Conservation (phyloP, 2,797 vertebrate species). For the Gambelia wislizenii region DNA sequence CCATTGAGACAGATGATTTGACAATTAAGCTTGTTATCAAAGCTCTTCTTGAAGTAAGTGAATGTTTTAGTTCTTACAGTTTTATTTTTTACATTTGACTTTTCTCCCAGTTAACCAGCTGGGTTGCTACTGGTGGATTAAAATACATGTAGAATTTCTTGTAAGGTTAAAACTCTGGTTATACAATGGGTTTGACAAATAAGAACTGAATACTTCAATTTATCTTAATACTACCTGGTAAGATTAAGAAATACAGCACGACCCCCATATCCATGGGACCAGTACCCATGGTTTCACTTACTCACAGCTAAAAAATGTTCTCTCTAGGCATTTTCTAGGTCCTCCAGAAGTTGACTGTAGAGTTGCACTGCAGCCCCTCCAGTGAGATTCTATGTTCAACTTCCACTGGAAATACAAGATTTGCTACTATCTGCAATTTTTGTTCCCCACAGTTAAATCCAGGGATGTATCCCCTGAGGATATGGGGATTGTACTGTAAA, state of each 20-base stretch:
- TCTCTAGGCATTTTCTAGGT: too few species aligned
- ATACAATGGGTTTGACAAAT: background rate
- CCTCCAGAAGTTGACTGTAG: too few species aligned
- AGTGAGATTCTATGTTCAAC: too few species aligned
- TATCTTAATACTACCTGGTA: background rate
- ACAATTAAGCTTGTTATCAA: slow-evolving; percentile 87
- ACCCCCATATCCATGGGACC: too few species aligned
- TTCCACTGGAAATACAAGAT: too few species aligned
- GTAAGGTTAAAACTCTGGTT: background rate
- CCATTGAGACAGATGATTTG: slow-evolving; percentile 85
- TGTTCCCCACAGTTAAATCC: too few species aligned
- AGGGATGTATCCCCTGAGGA: too few species aligned
- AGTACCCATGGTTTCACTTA: too few species aligned
- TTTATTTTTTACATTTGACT: background rate
- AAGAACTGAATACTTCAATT: background rate
- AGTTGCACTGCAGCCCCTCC: too few species aligned
- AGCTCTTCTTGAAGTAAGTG: slow-evolving; percentile 86
- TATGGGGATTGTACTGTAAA: too few species aligned
- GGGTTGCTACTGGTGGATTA: background rate
- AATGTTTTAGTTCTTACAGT: background rate
- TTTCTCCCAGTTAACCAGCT: background rate
- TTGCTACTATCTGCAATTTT: too few species aligned
- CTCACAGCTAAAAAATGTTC: too few species aligned
- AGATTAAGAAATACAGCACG: background rate
- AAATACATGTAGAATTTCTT: background rate